Percentiles rank a stretch among this genome's conserved stretches.
Conservation (phyloP, 2,113 vertebrate genomes). For the Oncorhynchus gorbuscha region DNA sequence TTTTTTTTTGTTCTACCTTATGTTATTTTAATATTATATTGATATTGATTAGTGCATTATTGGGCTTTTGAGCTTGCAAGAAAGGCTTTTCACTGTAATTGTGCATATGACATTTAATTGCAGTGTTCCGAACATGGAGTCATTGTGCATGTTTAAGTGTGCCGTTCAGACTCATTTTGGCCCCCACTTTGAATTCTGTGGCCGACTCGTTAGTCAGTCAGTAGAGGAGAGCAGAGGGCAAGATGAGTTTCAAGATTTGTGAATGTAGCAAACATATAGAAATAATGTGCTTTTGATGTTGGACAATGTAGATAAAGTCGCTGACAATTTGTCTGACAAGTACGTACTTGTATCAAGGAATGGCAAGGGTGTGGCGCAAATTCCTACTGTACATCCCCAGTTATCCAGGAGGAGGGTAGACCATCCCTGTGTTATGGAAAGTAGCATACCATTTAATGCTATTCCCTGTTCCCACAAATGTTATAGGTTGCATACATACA, state of each 20-base stretch:
- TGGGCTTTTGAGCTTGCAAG: no score
- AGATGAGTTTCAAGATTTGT: neutral
- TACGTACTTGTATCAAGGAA: no score
- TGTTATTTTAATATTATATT: no score
- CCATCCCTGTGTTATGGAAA: slow-evolving; percentile 11
- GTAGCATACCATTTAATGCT: slow-evolving; percentile 6
- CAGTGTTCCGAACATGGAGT: slow-evolving; percentile 58
- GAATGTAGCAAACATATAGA: neutral
- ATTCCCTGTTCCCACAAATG: slow-evolving; percentile 1
- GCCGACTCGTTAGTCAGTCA: slow-evolving; percentile 58
- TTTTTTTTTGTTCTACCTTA: no score
- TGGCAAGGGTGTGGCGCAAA: no score
- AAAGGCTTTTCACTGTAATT: no score
- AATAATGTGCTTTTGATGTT: neutral
- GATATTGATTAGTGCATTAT: no score
- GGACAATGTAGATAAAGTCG: neutral
- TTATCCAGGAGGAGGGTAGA: slow-evolving; percentile 16
- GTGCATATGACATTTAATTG: slow-evolving; percentile 67
- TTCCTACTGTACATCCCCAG: slow-evolving; percentile 6
- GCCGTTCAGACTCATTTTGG: slow-evolving; percentile 61
- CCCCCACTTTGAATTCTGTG: slow-evolving; percentile 65
- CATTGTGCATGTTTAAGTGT: slow-evolving; percentile 64
- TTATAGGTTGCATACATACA: no score
- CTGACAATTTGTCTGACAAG: neutral
- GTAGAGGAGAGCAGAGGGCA: neutral